A percentile compares a stretch with the other conserved stretches of the same genome.
Conservation (phyloP, 2,888 invertebrate species). For the Platycheirus rosarum region DNA sequence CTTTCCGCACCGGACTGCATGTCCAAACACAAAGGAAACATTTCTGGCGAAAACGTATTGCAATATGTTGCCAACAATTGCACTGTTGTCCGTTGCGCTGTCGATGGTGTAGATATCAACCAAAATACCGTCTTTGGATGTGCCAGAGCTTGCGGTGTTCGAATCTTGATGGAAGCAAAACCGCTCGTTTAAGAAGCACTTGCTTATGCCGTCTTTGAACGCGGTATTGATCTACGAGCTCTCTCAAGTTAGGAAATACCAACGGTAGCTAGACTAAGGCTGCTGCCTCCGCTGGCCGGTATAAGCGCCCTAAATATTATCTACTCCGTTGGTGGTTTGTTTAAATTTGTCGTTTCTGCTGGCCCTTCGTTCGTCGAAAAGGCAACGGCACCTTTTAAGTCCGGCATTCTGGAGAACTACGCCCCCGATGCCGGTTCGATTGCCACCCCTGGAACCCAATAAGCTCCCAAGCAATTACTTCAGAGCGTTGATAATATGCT, state of each 20-base stretch:
- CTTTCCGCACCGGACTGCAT: slow-evolving; percentile 91
- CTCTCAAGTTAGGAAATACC: slow-evolving; percentile 88
- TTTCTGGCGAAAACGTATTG: slow-evolving; percentile 89
- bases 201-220: slow-evolving; percentile 85
- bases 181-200: slow-evolving; percentile 85
- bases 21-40: slow-evolving; percentile 89
- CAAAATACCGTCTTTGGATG: slow-evolving; percentile 85
- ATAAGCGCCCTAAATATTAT: slow-evolving; percentile 88
- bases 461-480: slow-evolving; percentile 85
- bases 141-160: slow-evolving; percentile 85
- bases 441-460: slow-evolving; percentile 88
- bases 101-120: slow-evolving; percentile 91
- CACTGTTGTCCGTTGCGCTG: slow-evolving; percentile 87
- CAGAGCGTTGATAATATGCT: slow-evolving; percentile 85
- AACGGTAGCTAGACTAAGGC: slow-evolving; percentile 87
- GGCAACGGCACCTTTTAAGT: slow-evolving; percentile 88
- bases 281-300: slow-evolving; percentile 83
- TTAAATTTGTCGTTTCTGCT: slow-evolving; percentile 90
- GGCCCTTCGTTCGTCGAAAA: slow-evolving; percentile 87
- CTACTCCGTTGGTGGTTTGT: slow-evolving; percentile 94
- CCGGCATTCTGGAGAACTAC: slow-evolving; percentile 85
- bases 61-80: slow-evolving; percentile 88
- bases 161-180: slow-evolving; percentile 80
- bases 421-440: slow-evolving; percentile 86
- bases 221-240: slow-evolving; percentile 88